phyloP scores from a whole-genome alignment of 2,113 vertebrate genomes.

The Collichthys lucidus region DNA sequence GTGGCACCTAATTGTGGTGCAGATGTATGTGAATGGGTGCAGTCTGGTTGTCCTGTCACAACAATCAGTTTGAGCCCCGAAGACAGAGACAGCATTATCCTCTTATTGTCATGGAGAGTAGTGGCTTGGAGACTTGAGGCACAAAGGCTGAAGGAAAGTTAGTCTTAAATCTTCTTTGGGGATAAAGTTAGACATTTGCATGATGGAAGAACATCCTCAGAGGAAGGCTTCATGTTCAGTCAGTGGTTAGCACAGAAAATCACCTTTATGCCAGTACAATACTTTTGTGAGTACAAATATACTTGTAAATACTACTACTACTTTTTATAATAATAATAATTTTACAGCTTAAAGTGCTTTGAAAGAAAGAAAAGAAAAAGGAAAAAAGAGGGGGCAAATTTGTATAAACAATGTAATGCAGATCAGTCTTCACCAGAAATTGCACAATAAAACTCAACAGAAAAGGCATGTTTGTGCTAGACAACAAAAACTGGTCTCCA shows the following conservation, averaged over 20 bases:
- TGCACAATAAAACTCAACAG: conserved; percentile 4
- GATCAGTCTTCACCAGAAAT: background rate
- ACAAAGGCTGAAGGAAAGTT: conserved; percentile 53
- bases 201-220: conserved; percentile 26
- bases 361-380: background rate
- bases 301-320: background rate
- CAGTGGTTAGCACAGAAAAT: conserved; percentile 8
- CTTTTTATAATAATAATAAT: background rate
- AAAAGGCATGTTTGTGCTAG: conserved; percentile 29
- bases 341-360: background rate
- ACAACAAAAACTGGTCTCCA: conserved; percentile 5
- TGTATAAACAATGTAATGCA: conserved; percentile 11
- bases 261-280: conserved; percentile 1
- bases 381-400: background rate
- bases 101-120: conserved; percentile 69
- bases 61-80: conserved; percentile 56
- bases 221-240: conserved; percentile 12
- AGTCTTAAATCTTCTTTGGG: conserved; percentile 62
- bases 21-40: conserved; percentile 48
- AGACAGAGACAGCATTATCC: conserved; percentile 62
- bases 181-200: conserved; percentile 45
- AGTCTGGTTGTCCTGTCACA: conserved; percentile 64
- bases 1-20: conserved; percentile 1
- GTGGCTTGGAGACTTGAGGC: conserved; percentile 31
- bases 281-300: background rate